Evolutionary conservation across 2,113 vertebrate species (phyloP).

Genomic region (Nesospiza acunhae): DNA sequence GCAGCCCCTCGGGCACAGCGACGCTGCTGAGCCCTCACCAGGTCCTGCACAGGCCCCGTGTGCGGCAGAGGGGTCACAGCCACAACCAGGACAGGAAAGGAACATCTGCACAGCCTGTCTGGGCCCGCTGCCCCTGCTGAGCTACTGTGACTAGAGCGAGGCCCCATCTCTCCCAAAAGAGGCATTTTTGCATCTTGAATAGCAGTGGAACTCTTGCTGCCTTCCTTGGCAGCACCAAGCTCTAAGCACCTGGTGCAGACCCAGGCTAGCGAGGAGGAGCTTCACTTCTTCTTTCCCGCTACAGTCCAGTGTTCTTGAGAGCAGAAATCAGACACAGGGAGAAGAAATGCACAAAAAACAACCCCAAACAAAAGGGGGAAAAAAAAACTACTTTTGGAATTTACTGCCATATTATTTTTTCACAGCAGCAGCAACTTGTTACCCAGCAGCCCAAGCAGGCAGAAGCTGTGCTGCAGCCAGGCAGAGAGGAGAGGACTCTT

Average conservation of each 20-base stretch:
- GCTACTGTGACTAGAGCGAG: rapidly evolving
- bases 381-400: not conserved
- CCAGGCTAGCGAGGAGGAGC: not conserved
- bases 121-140: not conserved
- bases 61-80: rapidly evolving
- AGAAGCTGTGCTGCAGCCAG: not conserved
- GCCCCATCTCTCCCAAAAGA: not conserved
- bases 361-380: not conserved
- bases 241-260: not conserved
- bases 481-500: not conserved
- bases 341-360: not conserved
- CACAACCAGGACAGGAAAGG: rapidly evolving
- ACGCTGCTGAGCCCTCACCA: rapidly evolving
- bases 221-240: not conserved
- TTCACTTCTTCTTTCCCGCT: not conserved
- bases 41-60: rapidly evolving
- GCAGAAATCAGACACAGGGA: not conserved
- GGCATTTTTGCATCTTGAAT: not conserved
- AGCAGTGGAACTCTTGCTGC: not conserved
- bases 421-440: not conserved
- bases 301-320: not conserved
- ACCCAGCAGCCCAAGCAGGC: not conserved
- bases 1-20: rapidly evolving
- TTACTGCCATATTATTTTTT: not conserved
- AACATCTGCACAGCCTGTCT: rapidly evolving